These are phyloP conservation scores for Phoenicopterus ruber DNA, from an alignment of 2,113 vertebrate genomes.

Conservation along the genomic window DNA sequence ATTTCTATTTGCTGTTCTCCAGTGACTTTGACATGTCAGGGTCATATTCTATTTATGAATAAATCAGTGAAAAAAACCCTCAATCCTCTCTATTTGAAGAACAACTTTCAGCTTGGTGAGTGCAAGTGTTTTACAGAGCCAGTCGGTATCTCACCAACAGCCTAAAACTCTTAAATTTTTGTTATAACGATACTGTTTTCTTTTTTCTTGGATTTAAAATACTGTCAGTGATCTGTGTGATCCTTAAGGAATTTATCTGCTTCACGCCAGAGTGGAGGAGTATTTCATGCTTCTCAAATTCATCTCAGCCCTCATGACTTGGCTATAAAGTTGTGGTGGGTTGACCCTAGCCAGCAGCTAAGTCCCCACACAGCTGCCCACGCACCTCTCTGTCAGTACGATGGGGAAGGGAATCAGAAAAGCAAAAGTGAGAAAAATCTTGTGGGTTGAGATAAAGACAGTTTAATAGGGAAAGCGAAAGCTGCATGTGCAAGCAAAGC, in stretches of 20 bases:
- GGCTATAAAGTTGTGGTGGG: not conserved
- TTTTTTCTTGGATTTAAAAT: not conserved
- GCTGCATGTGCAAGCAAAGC: not conserved
- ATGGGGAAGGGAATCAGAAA: not conserved
- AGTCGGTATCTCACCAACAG: not conserved
- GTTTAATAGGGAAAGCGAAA: not conserved
- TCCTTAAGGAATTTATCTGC: not conserved
- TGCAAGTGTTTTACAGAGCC: not conserved
- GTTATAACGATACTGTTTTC: not conserved
- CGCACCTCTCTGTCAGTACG: not conserved
- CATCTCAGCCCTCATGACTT: not conserved
- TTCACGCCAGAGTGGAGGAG: not conserved
- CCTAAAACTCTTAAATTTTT: not conserved
- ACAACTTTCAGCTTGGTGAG: not conserved
- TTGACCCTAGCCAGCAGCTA: not conserved
- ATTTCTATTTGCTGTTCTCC: not conserved
- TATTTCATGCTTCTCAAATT: not conserved
- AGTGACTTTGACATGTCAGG: not conserved
- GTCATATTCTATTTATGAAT: not conserved
- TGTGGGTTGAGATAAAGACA: not conserved
- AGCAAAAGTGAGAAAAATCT: not conserved
- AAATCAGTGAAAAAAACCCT: not conserved
- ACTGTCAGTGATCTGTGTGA: not conserved
- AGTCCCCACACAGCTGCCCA: not conserved
- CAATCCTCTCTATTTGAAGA: not conserved